Base-by-base conservation (phyloP, 2,113 vertebrate genomes). In the Hemibagrus wyckioides region DNA sequence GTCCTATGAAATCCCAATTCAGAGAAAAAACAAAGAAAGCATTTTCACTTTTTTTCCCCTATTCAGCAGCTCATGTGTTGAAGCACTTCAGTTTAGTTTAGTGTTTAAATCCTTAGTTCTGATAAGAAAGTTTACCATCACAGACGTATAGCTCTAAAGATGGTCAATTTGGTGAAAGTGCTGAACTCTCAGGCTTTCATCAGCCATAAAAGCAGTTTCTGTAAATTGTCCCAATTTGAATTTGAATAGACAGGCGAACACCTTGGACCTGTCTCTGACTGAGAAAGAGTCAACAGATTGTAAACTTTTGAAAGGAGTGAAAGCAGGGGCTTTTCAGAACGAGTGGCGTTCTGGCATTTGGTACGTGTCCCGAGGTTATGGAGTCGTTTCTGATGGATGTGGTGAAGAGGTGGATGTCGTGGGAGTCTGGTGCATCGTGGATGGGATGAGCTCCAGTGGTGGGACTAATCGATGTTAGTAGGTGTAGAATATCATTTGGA, bases 381-480 rank as follows among this genome's bases (percentile, higher is more conserved):
- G 52, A 23, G 50, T 21, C 17, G 13, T 56, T 56, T 80, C 7
- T 56, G 52, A 33, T 56, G 52, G 77, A 56, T 57, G 17, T 39
- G 54, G 25, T 56, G 10, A 36, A 80, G 79, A 57, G 79, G 33
- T 57, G 19, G 50, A 57, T 3, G 50, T 30, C 13, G 79, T 80
- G 19, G 52, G 79, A 57, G 79, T 57, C 21, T 56, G 76, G 48
- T 33, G 14, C 48, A 8, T 79, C 14, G 6, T 52, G 28, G 48
- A 79, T 8, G 28, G 14, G 28, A 54, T 19, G 30, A 56, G 52
- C 30, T 36, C 52, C 30, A 25, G 30, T 79, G 28, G 2, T 33
- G n/a, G 8, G 50, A 56, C 76, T 54, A 79, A 79, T 56, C n/a
- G 50, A 79, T 79, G 76, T 54, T 54, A 54, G 76, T 57, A 80